Conservation (phyloP, 2,113 vertebrate genomes). For the Saguinus imperator region DNA sequence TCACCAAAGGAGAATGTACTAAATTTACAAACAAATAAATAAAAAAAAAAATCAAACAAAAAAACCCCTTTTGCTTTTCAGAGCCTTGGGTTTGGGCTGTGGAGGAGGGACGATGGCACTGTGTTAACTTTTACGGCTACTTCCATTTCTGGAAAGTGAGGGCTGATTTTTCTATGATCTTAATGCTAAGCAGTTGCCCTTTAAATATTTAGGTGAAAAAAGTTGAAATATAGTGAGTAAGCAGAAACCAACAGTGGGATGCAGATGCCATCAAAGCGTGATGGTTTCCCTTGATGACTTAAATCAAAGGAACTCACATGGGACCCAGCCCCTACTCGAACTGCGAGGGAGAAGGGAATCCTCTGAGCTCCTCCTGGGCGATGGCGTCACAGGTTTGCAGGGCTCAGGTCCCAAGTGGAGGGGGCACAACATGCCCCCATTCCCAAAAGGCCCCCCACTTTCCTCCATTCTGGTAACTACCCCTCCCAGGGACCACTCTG, state of each 20-base stretch:
- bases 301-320: background rate
- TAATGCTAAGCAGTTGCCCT: background rate
- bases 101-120: background rate
- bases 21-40: background rate
- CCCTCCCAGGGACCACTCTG: background rate
- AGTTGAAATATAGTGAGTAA: background rate
- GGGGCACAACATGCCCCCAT: accelerated
- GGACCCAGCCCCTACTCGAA: accelerated
- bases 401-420: background rate
- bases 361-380: background rate
- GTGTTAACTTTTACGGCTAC: background rate
- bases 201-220: background rate
- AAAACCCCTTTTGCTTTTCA: background rate
- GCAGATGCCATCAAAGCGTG: accelerated
- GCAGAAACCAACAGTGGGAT: background rate
- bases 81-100: background rate
- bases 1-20: too few relatives aligned
- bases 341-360: accelerated
- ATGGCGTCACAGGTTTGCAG: background rate
- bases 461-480: background rate
- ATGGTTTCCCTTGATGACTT: background rate
- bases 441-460: too few relatives aligned
- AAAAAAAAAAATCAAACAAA: background rate
- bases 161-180: background rate
- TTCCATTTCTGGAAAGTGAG: background rate